Evolutionary conservation across 1,140 invertebrate genomes (phyloP).

Genomic region (Mizuhopecten yessoensis): DNA sequence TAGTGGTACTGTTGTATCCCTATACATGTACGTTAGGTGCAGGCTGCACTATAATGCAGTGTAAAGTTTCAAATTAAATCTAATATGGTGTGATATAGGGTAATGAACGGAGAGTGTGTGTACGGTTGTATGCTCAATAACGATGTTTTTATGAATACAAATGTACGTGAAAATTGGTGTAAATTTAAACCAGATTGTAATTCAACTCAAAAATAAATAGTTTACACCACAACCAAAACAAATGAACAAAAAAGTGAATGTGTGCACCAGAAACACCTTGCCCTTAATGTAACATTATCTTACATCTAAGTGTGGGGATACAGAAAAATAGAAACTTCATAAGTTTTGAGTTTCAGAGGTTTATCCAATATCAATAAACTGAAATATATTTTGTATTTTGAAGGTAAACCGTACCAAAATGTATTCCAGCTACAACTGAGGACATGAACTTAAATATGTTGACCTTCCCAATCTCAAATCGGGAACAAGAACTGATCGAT

Average conservation of each 20-base stretch:
- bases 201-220: conserved; percentile 17
- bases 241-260: neutral
- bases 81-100: neutral
- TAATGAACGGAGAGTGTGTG: neutral
- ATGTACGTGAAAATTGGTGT: neutral
- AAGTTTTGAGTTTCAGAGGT: no score
- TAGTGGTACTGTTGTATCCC: neutral
- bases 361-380: no score
- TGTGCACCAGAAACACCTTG: neutral
- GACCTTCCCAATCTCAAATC: no score
- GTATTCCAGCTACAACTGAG: no score
- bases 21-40: neutral
- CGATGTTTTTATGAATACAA: neutral
- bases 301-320: neutral
- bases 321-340: no score
- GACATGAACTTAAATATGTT: no score
- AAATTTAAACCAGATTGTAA: neutral
- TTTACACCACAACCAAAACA: conserved; percentile 11
- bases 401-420: no score
- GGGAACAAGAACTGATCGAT: no score
- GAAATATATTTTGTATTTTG: no score
- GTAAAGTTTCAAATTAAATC: conserved; percentile 1
- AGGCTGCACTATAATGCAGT: neutral
- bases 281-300: neutral
- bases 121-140: conserved; percentile 6